Evolutionary conservation across 1,140 invertebrate species (phyloP).

Genomic region (Hestina assimilis): DNA sequence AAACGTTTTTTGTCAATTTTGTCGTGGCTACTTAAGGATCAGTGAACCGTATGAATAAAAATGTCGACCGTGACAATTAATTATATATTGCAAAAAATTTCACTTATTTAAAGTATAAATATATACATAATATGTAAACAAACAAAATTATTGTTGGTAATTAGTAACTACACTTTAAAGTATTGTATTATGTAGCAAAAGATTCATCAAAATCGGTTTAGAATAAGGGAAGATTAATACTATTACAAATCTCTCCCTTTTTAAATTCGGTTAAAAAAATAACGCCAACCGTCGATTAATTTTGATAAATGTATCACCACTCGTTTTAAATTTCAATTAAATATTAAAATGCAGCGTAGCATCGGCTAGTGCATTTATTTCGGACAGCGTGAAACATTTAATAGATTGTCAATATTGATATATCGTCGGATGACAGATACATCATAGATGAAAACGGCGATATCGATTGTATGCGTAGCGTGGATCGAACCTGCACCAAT

Average conservation of each 20-base stretch:
- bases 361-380: constrained; percentile 2
- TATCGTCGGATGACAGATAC: constrained; percentile 16
- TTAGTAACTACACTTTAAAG: no score
- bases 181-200: no score
- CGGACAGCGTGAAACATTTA: constrained; percentile 16
- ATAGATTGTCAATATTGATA: constrained; percentile 25
- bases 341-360: neutral
- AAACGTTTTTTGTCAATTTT: neutral
- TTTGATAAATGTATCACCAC: neutral
- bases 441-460: constrained; percentile 41
- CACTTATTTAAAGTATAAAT: no score
- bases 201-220: no score
- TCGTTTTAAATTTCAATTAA: neutral
- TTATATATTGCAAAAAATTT: no score
- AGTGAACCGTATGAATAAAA: neutral
- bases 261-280: no score
- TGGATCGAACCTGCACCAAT: constrained; percentile 45
- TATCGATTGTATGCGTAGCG: constrained; percentile 39
- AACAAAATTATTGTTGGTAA: no score
- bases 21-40: neutral
- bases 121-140: no score
- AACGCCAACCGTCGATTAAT: neutral
- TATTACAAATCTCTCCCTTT: no score
- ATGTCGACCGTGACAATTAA: no score
- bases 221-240: no score